These are phyloP conservation scores for Drosophila takahashii DNA, from an alignment of 1,140 invertebrate genomes.

Conservation along the genomic window DNA sequence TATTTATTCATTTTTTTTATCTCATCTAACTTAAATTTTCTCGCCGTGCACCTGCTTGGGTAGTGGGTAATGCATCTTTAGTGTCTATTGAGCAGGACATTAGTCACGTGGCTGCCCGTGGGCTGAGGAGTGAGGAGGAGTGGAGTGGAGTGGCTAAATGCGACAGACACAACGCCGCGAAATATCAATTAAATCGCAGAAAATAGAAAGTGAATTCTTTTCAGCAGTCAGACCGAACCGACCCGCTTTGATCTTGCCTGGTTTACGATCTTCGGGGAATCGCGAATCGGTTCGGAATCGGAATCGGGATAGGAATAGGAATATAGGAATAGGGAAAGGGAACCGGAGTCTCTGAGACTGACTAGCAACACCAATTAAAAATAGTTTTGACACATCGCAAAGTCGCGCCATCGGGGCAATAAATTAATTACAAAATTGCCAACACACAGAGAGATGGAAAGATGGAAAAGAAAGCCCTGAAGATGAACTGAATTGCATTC, in stretches of 20 bases:
- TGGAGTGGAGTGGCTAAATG: neutral
- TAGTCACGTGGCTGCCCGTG: slow-evolving; percentile 64
- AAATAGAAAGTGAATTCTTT: slow-evolving; percentile 70
- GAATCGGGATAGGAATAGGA: neutral
- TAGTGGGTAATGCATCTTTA: slow-evolving; percentile 75
- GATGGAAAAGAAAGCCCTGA: slow-evolving; percentile 27
- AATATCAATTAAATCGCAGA: slow-evolving; percentile 74
- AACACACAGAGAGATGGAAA: neutral
- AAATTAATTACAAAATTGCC: slow-evolving; percentile 77
- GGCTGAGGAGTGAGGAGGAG: slow-evolving; percentile 4
- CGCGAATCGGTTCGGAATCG: slow-evolving; percentile 5
- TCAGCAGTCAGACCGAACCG: slow-evolving; percentile 20
- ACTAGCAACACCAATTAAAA: slow-evolving; percentile 69
- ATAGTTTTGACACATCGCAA: slow-evolving; percentile 77
- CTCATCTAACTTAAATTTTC: neutral
- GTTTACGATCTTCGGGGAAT: slow-evolving; percentile 65
- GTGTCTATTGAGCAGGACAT: slow-evolving; percentile 82
- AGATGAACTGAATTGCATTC: slow-evolving; percentile 13
- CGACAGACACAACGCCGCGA: slow-evolving; percentile 56
- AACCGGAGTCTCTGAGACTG: slow-evolving; percentile 3
- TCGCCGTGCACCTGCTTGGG: neutral
- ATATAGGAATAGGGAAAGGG: neutral
- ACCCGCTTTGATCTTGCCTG: slow-evolving; percentile 67
- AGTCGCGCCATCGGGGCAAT: slow-evolving; percentile 63
- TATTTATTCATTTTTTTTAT: too few relatives aligned